Conservation (phyloP, 92 coral and sea anemone genomes). For the Palythoa caribaeorum region DNA sequence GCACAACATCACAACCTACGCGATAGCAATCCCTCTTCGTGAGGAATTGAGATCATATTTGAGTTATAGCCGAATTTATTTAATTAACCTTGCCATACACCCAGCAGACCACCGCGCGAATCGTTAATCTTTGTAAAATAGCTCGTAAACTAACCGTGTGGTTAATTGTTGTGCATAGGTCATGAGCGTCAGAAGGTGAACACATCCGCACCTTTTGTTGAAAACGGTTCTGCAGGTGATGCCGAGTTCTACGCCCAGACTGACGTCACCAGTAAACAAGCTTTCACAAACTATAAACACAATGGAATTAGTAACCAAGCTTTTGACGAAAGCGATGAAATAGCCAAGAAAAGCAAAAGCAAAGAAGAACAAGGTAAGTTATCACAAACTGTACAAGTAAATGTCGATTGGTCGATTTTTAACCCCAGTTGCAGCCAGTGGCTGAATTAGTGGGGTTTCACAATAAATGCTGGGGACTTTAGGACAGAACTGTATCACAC, state of each 20-base stretch:
- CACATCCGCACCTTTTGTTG: background rate
- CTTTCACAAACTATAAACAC: background rate
- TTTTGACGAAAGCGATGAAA: conserved; percentile 10
- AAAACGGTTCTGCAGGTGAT: background rate
- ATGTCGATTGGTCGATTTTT: too few relatives aligned
- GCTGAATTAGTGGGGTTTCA: too few relatives aligned
- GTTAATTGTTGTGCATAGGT: background rate
- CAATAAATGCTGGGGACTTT: too few relatives aligned
- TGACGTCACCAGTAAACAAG: background rate
- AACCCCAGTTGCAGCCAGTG: too few relatives aligned
- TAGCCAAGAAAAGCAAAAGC: background rate
- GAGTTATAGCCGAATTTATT: too few relatives aligned
- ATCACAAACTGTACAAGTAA: too few relatives aligned
- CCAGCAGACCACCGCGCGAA: background rate
- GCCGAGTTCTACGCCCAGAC: conserved; percentile 14
- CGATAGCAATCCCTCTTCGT: too few relatives aligned
- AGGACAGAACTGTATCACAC: too few relatives aligned
- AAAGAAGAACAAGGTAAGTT: background rate
- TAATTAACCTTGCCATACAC: too few relatives aligned
- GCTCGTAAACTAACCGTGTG: background rate
- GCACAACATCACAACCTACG: too few relatives aligned
- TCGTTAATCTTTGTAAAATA: background rate
- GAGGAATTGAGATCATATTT: too few relatives aligned
- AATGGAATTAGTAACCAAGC: conserved; percentile 32
- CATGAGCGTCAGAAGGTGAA: background rate